Percentiles rank a stretch among this genome's conserved stretches.
Conservation (phyloP, 2,113 vertebrate species). For the Zosterops japonicus region DNA sequence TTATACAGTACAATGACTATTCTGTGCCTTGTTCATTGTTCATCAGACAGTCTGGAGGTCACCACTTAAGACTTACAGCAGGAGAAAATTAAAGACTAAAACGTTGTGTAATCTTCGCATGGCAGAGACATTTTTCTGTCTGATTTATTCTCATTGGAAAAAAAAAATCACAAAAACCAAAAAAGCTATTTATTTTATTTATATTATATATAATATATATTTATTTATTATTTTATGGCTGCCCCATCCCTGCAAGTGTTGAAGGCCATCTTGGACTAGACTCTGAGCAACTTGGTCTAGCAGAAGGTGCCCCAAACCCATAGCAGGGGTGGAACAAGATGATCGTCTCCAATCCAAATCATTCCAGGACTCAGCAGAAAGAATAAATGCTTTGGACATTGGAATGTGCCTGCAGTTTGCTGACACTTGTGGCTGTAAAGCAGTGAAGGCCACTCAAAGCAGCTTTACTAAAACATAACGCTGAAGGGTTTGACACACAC, state of each 20-base stretch:
- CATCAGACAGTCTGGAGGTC: background rate
- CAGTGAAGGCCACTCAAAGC: background rate
- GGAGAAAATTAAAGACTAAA: background rate
- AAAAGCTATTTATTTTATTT: background rate
- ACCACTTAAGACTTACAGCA: background rate
- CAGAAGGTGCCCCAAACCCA: background rate
- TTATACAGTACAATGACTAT: too few species aligned
- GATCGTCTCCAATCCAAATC: background rate
- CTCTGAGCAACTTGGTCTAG: background rate
- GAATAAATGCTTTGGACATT: background rate
- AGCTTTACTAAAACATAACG: background rate
- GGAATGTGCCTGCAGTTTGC: background rate
- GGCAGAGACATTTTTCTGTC: background rate
- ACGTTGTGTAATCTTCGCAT: background rate
- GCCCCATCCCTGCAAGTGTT: background rate
- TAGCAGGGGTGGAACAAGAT: accelerated
- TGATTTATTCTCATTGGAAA: background rate
- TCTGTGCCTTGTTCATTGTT: background rate
- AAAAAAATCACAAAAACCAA: too few species aligned
- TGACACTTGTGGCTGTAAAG: background rate
- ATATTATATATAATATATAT: too few species aligned
- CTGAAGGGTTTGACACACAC: background rate
- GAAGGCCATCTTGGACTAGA: background rate
- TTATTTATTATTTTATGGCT: background rate
- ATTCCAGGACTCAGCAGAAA: background rate